Evolutionary conservation across 2,888 invertebrate species (phyloP).

Genomic region (Malachius bipustulatus): DNA sequence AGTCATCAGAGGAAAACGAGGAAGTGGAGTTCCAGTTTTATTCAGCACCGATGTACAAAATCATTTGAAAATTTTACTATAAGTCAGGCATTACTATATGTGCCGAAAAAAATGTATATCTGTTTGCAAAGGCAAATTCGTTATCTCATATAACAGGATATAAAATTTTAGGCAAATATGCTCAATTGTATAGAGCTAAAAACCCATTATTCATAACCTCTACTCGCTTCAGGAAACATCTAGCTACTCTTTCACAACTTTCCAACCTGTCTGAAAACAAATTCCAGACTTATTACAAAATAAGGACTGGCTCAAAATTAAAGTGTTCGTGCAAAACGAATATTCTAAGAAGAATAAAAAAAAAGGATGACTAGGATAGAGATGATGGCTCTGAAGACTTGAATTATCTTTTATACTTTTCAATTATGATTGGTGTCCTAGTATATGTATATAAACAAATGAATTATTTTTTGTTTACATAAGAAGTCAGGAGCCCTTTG

Average conservation of each 20-base stretch:
- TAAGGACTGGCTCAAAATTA: no score
- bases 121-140: not conserved
- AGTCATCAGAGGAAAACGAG: not conserved
- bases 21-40: conserved; percentile 1
- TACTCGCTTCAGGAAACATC: not conserved
- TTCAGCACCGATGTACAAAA: conserved; percentile 3
- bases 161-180: conserved; percentile 2
- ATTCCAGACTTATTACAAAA: no score
- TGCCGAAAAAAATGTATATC: not conserved
- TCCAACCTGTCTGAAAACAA: no score
- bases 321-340: no score
- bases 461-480: no score
- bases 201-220: conserved; percentile 1
- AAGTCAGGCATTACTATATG: not conserved
- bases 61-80: not conserved
- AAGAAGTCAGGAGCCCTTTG: no score
- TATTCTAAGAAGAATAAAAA: no score
- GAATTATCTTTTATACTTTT: no score
- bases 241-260: conserved; percentile 2
- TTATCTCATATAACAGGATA: conserved; percentile 1
- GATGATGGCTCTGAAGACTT: no score
- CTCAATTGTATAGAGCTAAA: not conserved
- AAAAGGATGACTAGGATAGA: no score
- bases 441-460: no score
- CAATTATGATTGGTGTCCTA: no score